Conservation (phyloP, 2,113 vertebrate species). For the Ammodytes marinus region DNA sequence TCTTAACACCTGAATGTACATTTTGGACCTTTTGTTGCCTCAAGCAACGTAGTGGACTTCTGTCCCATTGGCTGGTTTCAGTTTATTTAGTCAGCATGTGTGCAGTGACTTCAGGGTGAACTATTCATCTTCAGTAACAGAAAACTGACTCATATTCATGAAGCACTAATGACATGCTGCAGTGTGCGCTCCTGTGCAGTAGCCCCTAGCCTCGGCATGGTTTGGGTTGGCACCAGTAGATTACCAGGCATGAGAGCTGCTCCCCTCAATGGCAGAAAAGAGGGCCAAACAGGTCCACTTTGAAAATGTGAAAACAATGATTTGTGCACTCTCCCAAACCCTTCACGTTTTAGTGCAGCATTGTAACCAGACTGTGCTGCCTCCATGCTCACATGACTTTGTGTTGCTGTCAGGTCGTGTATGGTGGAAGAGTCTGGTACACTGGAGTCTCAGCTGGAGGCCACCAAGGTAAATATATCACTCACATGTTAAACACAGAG, state of each 20-base stretch:
- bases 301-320: not conserved
- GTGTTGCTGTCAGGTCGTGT: conserved; percentile 90
- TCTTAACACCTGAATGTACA: no score
- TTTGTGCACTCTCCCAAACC: not conserved
- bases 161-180: conserved; percentile 2
- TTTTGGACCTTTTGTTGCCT: not conserved
- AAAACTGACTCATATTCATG: not conserved
- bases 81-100: not conserved
- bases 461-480: conserved; percentile 90
- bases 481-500: not conserved
- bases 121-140: not conserved
- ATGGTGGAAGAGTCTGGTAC: conserved; percentile 99
- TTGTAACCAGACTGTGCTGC: not conserved
- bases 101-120: conserved; percentile 5
- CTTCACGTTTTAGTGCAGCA: no score
- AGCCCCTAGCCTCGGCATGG: conserved; percentile 69
- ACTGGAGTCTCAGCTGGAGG: conserved; percentile 96
- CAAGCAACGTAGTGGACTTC: not conserved
- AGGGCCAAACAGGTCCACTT: not conserved
- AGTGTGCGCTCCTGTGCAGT: conserved; percentile 70
- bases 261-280: conserved; percentile 18
- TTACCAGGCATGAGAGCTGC: conserved; percentile 54
- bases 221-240: conserved; percentile 54
- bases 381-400: conserved; percentile 31
- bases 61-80: not conserved